phyloP scores from a whole-genome alignment of 2,797 vertebrate genomes.

The Tinamus major region DNA sequence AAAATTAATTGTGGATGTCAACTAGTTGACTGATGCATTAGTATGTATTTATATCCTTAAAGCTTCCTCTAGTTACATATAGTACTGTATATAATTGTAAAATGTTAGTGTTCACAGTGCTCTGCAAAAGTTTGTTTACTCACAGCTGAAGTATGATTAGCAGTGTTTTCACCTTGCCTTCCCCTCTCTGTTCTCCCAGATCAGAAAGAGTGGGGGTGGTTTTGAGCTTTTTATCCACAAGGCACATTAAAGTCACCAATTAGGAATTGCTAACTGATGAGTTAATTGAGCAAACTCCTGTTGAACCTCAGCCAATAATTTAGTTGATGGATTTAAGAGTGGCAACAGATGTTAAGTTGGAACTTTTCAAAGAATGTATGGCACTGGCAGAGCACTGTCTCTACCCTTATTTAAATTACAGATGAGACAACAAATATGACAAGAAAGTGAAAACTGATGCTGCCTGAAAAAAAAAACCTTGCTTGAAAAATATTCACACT shows the following conservation, averaged over 20 bases:
- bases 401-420: constrained; percentile 51
- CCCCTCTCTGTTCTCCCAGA: not conserved
- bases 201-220: not conserved
- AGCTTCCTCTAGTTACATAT: not conserved
- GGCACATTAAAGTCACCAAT: constrained; percentile 30
- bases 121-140: constrained; percentile 9
- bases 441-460: constrained; percentile 52
- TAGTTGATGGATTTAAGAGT: constrained; percentile 66
- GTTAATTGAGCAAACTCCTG: constrained; percentile 72
- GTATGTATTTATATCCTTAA: constrained; percentile 58
- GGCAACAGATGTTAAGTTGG: constrained; percentile 69
- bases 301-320: constrained; percentile 72
- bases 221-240: constrained; percentile 50
- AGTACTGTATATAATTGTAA: not conserved
- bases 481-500: not conserved
- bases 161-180: not conserved
- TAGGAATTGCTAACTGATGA: constrained; percentile 69
- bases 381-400: constrained; percentile 44
- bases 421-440: constrained; percentile 26
- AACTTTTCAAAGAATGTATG: constrained; percentile 55
- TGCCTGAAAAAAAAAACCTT: constrained; percentile 47
- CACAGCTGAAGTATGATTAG: constrained; percentile 19
- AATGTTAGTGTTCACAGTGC: not conserved
- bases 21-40: constrained; percentile 54
- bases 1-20: constrained; percentile 71